Evolutionary conservation across 2,113 vertebrate genomes (phyloP).

Genomic region (Ailuropoda melanoleuca): DNA sequence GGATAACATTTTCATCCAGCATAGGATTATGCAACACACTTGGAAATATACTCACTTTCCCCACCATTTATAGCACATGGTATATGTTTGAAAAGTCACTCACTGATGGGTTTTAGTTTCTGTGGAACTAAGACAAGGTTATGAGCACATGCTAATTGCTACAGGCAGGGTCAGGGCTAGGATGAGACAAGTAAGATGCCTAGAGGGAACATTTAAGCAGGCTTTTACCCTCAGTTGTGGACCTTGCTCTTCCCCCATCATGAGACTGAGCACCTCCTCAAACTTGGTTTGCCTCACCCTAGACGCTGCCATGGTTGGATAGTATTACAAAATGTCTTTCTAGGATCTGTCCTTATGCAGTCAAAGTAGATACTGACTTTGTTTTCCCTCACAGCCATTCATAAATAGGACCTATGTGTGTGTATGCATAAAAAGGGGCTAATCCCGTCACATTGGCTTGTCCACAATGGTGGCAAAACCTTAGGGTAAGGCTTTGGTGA

Average conservation of each 20-base stretch:
- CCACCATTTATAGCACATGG: not conserved
- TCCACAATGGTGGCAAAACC: not conserved
- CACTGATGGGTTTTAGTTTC: not conserved
- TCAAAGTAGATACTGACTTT: not conserved
- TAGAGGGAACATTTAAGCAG: not conserved
- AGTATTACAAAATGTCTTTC: not conserved
- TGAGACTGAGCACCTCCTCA: not conserved
- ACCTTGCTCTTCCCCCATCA: not conserved
- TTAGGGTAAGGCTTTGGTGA: not conserved
- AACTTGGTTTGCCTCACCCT: not conserved
- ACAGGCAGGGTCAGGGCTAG: not conserved
- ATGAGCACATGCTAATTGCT: too few species aligned
- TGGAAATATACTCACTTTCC: not conserved
- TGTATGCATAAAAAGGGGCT: not conserved
- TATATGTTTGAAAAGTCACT: not conserved
- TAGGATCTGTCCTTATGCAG: not conserved
- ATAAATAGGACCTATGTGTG: not conserved
- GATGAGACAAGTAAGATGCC: not conserved
- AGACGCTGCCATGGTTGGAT: not conserved
- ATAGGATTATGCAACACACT: not conserved
- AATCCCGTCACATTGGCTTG: not conserved
- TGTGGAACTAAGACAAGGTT: not conserved
- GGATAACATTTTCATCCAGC: not conserved
- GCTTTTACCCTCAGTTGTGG: not conserved
- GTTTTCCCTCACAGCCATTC: not conserved